A percentile compares a stretch with the other conserved stretches of the same genome.
Conservation (phyloP, 2,888 invertebrate species). For the Cheilosia soror region DNA sequence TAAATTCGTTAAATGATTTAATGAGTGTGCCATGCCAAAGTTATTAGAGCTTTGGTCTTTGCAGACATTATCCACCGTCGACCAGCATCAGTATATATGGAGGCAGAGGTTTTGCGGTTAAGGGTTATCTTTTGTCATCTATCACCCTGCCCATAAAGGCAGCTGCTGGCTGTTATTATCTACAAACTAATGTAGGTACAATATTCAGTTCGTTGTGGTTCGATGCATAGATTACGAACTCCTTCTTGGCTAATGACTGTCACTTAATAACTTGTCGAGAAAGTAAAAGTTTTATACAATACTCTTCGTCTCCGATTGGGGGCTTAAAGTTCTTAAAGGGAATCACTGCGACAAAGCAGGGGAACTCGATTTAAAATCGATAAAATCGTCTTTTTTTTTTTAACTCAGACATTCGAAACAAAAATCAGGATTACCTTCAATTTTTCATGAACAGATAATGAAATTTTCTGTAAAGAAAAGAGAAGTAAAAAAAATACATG, state of each 20-base stretch:
- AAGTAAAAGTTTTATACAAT: slow-evolving; percentile 22
- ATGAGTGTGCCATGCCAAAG: slow-evolving; percentile 48
- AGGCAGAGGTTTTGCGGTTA: slow-evolving; percentile 39
- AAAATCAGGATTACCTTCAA: slow-evolving; percentile 22
- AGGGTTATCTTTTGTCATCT: slow-evolving; percentile 67
- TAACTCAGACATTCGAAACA: slow-evolving; percentile 23
- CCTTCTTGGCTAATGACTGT: slow-evolving; percentile 59
- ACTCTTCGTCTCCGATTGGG: background rate
- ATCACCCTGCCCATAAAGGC: slow-evolving; percentile 43
- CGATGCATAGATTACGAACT: slow-evolving; percentile 43
- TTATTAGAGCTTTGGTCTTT: slow-evolving; percentile 46
- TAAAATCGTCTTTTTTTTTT: slow-evolving; percentile 16
- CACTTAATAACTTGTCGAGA: slow-evolving; percentile 55
- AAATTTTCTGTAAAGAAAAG: slow-evolving; percentile 7
- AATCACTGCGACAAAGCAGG: background rate
- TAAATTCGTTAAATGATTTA: slow-evolving; percentile 40
- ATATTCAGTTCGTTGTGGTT: slow-evolving; percentile 32
- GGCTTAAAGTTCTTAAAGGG: slow-evolving; percentile 33
- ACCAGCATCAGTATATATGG: background rate
- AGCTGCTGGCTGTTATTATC: slow-evolving; percentile 2
- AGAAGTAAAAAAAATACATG: slow-evolving; percentile 4
- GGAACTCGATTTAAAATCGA: slow-evolving; percentile 44
- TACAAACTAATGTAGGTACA: slow-evolving; percentile 41
- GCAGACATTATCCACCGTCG: slow-evolving; percentile 26
- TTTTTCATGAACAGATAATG: slow-evolving; percentile 36